phyloP scores from a whole-genome alignment of 2,113 vertebrate genomes.

The Daphoenositta chrysoptera region DNA sequence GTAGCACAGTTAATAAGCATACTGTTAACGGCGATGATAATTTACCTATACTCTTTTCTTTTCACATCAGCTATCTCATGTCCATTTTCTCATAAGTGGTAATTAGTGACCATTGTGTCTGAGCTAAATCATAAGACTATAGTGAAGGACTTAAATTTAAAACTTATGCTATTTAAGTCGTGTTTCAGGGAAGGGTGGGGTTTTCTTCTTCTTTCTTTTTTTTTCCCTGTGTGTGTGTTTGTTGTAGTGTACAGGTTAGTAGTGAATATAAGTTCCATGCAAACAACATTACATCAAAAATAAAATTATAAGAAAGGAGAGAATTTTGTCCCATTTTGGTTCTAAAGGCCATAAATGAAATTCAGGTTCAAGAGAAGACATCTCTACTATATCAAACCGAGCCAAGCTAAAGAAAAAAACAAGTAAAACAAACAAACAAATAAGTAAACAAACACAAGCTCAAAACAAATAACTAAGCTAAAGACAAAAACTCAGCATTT shows the following conservation, averaged over 20 bases:
- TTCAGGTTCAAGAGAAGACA: neutral
- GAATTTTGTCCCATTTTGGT: neutral
- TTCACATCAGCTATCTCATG: neutral
- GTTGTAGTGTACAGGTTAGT: neutral
- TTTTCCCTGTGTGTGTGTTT: too few species aligned
- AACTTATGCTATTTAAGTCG: neutral
- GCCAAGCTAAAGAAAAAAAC: rapidly evolving
- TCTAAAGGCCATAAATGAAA: neutral
- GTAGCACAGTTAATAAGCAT: neutral
- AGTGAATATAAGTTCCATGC: neutral
- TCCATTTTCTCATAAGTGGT: neutral
- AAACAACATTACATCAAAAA: neutral
- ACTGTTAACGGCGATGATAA: neutral
- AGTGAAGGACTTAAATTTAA: neutral
- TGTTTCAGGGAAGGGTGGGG: neutral
- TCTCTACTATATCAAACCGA: rapidly evolving
- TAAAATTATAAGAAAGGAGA: neutral
- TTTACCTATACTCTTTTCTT: neutral
- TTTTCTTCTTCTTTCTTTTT: neutral
- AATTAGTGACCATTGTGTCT: neutral
- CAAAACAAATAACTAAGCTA: neutral
- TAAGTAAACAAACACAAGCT: neutral
- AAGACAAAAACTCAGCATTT: rapidly evolving
- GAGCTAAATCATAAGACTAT: neutral
- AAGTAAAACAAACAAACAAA: neutral